Base-by-base conservation (phyloP, 2,113 vertebrate species). In the Oxyruncus cristatus region DNA sequence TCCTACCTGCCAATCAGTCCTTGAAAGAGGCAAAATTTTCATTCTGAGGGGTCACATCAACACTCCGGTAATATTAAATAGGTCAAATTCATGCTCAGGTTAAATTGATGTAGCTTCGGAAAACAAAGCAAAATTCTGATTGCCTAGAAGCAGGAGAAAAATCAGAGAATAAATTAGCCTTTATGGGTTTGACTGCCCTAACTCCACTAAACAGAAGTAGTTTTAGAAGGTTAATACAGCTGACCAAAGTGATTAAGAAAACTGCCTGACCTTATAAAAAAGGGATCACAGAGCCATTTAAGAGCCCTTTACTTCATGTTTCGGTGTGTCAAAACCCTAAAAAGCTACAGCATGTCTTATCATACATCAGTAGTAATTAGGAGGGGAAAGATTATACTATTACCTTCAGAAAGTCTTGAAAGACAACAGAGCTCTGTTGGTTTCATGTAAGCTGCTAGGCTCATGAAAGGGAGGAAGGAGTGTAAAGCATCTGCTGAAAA, bases 401-500 rank as follows among this genome's bases (percentile, higher is more conserved):
- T 46, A 81, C 39, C 70, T 89, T 16, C 5, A 41, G 67, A 88
- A 67, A 91, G 26, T 7, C 21, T 73, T 68, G 47, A 85, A 33
- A 77, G 47, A 70, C 20, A 79, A 47, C n/a, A 55, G 37, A 89
- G 35, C 8, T 88, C 14, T 88, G 75, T 44, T 22, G n/a, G 12
- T 63, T 95, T 95, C 93, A 24, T 26, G 28, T 4, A 55, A 77
- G 30, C 11, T 93, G 28, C 46, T 58, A 50, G 50, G 61, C 39
- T 91, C 28, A 42, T 87, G 50, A 79, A n/a, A 74, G 11, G n/a
- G 47, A 84, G 37, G 14, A 77, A 88, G 56, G 27, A 76, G 18
- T 59, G 50, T 33, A 85, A 88, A 94, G 20, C 78, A 95, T 92
- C 72, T 96, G 68, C 56, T 76, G 33, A 56, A 97, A 97, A 95